These are phyloP conservation scores for Eumacrocentrus americanus DNA, from an alignment of 2,888 invertebrate genomes.

Conservation along the genomic window DNA sequence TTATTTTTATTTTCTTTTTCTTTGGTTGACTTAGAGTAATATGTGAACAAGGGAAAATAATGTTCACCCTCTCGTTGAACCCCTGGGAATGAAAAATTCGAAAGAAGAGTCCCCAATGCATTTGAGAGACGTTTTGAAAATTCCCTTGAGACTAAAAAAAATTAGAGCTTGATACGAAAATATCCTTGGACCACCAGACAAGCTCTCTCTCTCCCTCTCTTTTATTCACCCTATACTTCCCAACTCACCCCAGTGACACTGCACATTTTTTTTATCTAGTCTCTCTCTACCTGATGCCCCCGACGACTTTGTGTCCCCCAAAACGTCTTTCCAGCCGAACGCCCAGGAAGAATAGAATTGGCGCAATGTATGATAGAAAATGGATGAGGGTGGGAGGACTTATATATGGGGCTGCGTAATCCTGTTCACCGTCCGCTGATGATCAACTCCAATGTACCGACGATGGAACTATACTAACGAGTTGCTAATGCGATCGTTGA, in stretches of 20 bases:
- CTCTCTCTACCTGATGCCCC: conserved; percentile 43
- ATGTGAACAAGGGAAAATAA: conserved; percentile 7
- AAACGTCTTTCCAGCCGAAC: conserved; percentile 55
- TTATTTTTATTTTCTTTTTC: conserved; percentile 21
- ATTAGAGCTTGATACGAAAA: neutral
- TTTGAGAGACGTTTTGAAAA: neutral
- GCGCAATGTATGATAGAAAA: conserved; percentile 21
- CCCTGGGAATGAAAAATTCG: neutral
- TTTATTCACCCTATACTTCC: neutral
- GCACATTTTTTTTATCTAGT: conserved; percentile 24
- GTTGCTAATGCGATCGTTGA: conserved; percentile 42
- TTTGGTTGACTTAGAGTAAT: conserved; percentile 19
- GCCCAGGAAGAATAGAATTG: conserved; percentile 51
- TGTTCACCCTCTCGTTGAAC: conserved; percentile 2
- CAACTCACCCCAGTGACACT: conserved; percentile 28
- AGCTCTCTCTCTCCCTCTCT: neutral
- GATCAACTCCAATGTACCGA: conserved; percentile 35
- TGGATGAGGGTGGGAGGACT: conserved; percentile 27
- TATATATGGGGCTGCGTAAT: conserved; percentile 27
- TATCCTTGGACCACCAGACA: neutral
- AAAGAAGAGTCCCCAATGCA: conserved; percentile 1
- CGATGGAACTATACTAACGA: conserved; percentile 47
- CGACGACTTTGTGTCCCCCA: conserved; percentile 40
- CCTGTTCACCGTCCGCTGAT: conserved; percentile 35
- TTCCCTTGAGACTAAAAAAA: conserved; percentile 3